These are phyloP conservation scores for Caenorhabditis japonica DNA, from an alignment of 2,888 invertebrate genomes.

Conservation along the genomic window DNA sequence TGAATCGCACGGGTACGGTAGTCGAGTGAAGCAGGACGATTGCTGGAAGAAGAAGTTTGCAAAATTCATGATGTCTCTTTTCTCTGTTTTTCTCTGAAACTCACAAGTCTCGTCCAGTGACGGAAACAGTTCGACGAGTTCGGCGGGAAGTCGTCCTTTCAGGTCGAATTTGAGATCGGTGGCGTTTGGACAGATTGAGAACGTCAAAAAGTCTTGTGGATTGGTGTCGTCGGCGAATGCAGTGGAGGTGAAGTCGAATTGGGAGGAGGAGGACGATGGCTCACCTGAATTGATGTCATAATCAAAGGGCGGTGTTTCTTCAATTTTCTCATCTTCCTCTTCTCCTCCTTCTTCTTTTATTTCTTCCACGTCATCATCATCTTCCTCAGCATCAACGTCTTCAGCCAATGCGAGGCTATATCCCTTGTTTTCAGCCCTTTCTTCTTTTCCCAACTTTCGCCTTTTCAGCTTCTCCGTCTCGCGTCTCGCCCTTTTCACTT, in stretches of 20 bases:
- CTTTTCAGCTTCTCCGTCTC: neutral
- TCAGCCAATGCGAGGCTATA: neutral
- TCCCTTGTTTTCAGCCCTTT: neutral
- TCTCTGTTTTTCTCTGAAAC: neutral
- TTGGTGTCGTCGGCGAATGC: constrained; percentile 23
- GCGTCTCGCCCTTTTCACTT: neutral
- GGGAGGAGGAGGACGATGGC: constrained; percentile 11
- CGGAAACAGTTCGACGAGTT: constrained; percentile 32
- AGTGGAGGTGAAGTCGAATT: constrained; percentile 16
- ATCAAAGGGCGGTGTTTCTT: neutral
- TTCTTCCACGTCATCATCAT: neutral
- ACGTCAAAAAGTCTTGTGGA: constrained; percentile 19
- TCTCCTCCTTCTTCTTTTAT: neutral
- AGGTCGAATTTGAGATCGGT: constrained; percentile 20
- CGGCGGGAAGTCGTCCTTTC: constrained; percentile 23
- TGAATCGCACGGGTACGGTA: constrained; percentile 9
- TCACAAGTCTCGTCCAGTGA: constrained; percentile 42
- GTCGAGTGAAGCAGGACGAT: constrained; percentile 28
- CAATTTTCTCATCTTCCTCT: neutral
- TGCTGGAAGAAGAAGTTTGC: no score
- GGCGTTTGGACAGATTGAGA: constrained; percentile 21
- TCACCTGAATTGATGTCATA: no score
- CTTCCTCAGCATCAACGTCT: constrained; percentile 2
- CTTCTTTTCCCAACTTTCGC: neutral
- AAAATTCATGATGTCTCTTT: no score